Base-by-base conservation (phyloP, 2,888 invertebrate genomes). In the Eupelmus urozonus region DNA sequence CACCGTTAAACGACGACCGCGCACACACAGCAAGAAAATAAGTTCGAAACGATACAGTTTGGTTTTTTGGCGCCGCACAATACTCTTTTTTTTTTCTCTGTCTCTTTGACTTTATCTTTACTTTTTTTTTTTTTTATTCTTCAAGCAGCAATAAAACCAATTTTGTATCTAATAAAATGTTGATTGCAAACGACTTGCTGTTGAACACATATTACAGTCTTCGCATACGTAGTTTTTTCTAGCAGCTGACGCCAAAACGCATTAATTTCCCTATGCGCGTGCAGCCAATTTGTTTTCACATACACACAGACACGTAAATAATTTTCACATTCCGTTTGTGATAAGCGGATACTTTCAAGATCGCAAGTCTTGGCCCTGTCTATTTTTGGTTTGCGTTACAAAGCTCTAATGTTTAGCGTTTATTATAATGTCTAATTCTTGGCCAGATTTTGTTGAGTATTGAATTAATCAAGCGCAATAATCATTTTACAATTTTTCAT, bases 1-100 rank as follows among this genome's bases (percentile, higher is more conserved):
- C 3, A 80, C 69, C 83, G 76, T 78, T 82, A 80, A 74, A 63
- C 71, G 62, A 80, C 82, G 77, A 76, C 51, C 75, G 72, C 77
- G 72, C 66, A 77, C 75, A 80, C 78, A 74, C 82, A 82, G 80
- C 82, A 81, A 82, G 81, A 84, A 85, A 85, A 84, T 84, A 84
- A 85, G 85, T 85, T 82, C 82, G 81, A 83, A 85, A 81, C 79
- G 79, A 83, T 71, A 72, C 81, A 79, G 78, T 79, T 81, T 83
- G 80, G 80, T 51, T 80, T 81, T 80, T 80, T 73, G 63, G 60
- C 67, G 63, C 57, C 63, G 29, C 65, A 59, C 72, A 66, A 62
- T 53, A 59, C 42, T 29, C 53, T 75, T 69, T 65, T 40, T n/a
- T n/a, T 67, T 34, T 53, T 80, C 63, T 78, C 40, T 75, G 20